Evolutionary conservation across 2,113 vertebrate species (phyloP), one percentile per base, ranked within the genome.

Genomic region (Suricata suricatta): DNA sequence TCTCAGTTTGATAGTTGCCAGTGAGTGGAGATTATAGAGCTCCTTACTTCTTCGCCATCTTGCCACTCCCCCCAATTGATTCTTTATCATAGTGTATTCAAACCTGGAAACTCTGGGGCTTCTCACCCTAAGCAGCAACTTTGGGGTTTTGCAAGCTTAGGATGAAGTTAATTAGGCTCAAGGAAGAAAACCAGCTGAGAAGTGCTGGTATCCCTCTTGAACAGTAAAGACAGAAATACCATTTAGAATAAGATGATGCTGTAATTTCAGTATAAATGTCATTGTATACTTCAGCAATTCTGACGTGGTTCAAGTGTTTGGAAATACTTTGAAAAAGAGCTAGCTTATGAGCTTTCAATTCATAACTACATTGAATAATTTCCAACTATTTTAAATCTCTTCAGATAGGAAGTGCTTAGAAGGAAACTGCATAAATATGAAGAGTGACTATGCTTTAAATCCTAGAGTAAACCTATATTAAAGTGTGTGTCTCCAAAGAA

Each of bases 141-240:
- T 94, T 97, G 72, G 72, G 88, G 79, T 91, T 98, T 96, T 97
- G 50, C 29, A 97, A 97, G 82, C 96, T 96, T 98, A 97, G 86
- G 86, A 91, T 95, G 86, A 97, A 68, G 97, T 98, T 97, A 98
- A 97, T 98, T 98, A 96, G 97, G 97, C 77, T 96, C 82, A 95
- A 91, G 77, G 82, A 96, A 97, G 96, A 97, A 97, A 98, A 94
- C 77, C 97, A 98, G 97, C 60, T 71, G 84, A 97, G 88, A 97
- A 97, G 81, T 0, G 1, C 57, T 97, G 63, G 86, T 83, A 95
- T 97, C 86, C 83, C 63, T 96, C 84, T 94, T 91, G 86, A 27
- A 92, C n/a, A 76, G 93, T 97, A 96, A 97, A 97, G 96, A 96
- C 88, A 97, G 97, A 98, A 97, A 97, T 98, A 88, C 77, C 72